A percentile compares a stretch with the other conserved stretches of the same genome.
Evolutionary conservation across 2,888 invertebrate species (phyloP).

Genomic region (Polydrusus pterygomalis): DNA sequence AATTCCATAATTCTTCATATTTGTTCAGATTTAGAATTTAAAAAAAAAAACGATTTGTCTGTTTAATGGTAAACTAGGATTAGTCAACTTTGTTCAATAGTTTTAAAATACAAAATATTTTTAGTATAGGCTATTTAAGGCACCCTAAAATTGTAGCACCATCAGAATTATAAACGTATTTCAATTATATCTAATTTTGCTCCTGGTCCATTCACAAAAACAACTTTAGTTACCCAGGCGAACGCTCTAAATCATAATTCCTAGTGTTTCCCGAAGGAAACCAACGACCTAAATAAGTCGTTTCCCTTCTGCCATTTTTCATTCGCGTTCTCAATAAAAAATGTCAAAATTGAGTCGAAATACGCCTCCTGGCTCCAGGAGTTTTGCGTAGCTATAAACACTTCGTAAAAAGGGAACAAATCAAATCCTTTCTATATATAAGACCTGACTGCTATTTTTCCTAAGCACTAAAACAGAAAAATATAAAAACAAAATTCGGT

Average conservation of each 20-base stretch:
- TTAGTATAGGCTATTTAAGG: no score
- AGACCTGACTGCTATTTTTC: slow-evolving; percentile 23
- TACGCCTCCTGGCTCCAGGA: slow-evolving; percentile 31
- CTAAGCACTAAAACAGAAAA: slow-evolving; percentile 12
- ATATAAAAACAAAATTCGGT: slow-evolving; percentile 24
- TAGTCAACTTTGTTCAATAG: no score
- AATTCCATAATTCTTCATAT: no score
- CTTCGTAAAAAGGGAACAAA: slow-evolving; percentile 40
- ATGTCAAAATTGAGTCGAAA: slow-evolving; percentile 31
- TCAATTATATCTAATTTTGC: no score
- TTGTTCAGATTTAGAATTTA: no score
- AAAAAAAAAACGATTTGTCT: no score
- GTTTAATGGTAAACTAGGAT: no score
- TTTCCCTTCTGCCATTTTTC: slow-evolving; percentile 29
- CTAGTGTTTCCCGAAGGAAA: neutral
- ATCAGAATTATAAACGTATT: no score
- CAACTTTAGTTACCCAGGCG: neutral
- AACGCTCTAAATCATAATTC: slow-evolving; percentile 4
- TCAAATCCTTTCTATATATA: slow-evolving; percentile 32
- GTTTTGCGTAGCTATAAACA: slow-evolving; percentile 38
- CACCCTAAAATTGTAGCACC: no score
- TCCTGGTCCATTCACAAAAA: no score
- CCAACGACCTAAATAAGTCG: slow-evolving; percentile 18
- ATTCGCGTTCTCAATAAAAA: slow-evolving; percentile 33
- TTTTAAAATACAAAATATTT: no score